These are phyloP conservation scores for Apamea monoglypha DNA, from an alignment of 2,888 invertebrate genomes.

Conservation along the genomic window DNA sequence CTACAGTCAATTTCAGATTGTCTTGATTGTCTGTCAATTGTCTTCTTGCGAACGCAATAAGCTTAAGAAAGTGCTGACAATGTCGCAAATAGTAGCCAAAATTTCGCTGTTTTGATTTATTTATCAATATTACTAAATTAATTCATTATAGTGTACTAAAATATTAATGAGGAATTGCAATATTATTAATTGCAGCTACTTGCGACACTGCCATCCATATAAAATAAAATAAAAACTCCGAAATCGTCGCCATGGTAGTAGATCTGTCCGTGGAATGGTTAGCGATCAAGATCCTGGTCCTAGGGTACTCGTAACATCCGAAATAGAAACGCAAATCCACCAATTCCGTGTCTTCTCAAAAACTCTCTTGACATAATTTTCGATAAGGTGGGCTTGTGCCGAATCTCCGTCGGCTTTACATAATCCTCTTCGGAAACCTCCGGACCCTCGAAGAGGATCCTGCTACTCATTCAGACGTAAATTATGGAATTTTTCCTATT, in stretches of 20 bases:
- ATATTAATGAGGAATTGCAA: neutral
- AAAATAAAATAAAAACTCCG: neutral
- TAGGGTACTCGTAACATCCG: neutral
- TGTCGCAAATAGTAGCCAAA: neutral
- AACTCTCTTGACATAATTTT: slow-evolving; percentile 53
- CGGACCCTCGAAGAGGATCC: slow-evolving; percentile 16
- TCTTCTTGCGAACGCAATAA: neutral
- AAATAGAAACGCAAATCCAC: slow-evolving; percentile 6
- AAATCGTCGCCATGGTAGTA: neutral
- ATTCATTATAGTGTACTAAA: neutral
- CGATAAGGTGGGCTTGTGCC: slow-evolving; percentile 45
- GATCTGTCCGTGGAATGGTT: too few species aligned
- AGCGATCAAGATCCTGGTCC: neutral
- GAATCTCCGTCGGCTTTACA: slow-evolving; percentile 51
- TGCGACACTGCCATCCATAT: neutral
- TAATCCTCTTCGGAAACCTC: slow-evolving; percentile 43
- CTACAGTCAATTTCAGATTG: neutral
- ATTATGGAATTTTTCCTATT: slow-evolving; percentile 39
- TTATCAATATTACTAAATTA: too few species aligned
- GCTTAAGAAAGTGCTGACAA: neutral
- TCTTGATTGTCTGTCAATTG: neutral
- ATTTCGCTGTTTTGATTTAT: neutral
- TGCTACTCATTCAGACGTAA: slow-evolving; percentile 44
- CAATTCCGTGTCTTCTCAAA: slow-evolving; percentile 24
- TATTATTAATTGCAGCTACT: neutral